Evolutionary conservation across 2,797 vertebrate genomes (phyloP).

Genomic region (Lagocephalus sceleratus): DNA sequence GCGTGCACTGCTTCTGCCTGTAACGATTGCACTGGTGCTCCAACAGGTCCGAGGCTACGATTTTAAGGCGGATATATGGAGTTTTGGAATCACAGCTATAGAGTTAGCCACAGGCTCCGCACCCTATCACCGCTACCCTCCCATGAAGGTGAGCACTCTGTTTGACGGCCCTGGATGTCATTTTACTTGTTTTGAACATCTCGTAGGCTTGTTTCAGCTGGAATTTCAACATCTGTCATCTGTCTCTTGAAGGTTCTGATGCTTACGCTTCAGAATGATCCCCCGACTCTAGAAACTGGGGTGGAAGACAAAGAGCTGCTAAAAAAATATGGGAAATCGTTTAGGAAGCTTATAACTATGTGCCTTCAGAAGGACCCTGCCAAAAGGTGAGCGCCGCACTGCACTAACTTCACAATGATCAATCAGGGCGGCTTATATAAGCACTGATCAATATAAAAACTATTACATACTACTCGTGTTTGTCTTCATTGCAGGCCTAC

Average conservation of each 20-base stretch:
- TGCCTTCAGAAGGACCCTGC: slow-evolving; percentile 98
- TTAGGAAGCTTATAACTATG: slow-evolving; percentile 93
- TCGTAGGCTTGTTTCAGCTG: slow-evolving; percentile 2
- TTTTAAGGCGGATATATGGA: slow-evolving; percentile 99
- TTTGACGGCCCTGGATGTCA: not conserved
- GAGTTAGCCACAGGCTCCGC: slow-evolving; percentile 96
- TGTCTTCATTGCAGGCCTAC: slow-evolving; percentile 82
- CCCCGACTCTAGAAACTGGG: slow-evolving; percentile 92
- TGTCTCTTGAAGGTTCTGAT: slow-evolving; percentile 86
- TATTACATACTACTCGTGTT: not conserved
- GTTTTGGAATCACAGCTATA: slow-evolving; percentile 98
- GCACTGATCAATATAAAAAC: slow-evolving; percentile 18
- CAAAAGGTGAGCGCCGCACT: slow-evolving; percentile 83
- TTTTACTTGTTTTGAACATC: not conserved
- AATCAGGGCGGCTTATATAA: slow-evolving; percentile 9
- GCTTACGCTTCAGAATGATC: slow-evolving; percentile 95
- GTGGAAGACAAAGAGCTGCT: slow-evolving; percentile 95
- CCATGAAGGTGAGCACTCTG: slow-evolving; percentile 89
- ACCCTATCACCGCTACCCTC: slow-evolving; percentile 97
- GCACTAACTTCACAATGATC: slow-evolving; percentile 1
- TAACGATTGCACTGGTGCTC: not conserved
- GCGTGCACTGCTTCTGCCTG: too few species aligned
- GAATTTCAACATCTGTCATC: not conserved
- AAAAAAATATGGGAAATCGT: slow-evolving; percentile 97
- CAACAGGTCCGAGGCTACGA: slow-evolving; percentile 96